phyloP scores from a whole-genome alignment of 1,140 invertebrate genomes.

The Andricus grossulariae region DNA sequence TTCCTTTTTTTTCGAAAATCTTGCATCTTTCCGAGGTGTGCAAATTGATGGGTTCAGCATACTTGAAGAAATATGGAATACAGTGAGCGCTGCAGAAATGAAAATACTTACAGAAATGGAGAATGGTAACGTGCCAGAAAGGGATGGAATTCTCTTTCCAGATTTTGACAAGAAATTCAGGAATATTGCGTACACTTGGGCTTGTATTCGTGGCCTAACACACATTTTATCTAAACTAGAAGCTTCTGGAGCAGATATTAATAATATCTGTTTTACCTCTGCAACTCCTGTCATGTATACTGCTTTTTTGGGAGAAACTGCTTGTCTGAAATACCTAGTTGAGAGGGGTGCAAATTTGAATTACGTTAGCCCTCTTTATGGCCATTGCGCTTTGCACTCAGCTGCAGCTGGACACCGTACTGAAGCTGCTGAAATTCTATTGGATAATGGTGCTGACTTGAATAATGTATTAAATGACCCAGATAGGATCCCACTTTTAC shows the following conservation, averaged over 20 bases:
- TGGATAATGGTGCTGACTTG: slow-evolving; percentile 74
- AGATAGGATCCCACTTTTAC: slow-evolving; percentile 75
- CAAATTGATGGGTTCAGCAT: slow-evolving; percentile 71
- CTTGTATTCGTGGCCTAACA: slow-evolving; percentile 63
- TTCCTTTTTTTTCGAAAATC: slow-evolving; percentile 69
- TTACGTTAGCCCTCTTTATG: slow-evolving; percentile 68
- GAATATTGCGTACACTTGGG: slow-evolving; percentile 67
- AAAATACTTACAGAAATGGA: slow-evolving; percentile 71
- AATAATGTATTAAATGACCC: slow-evolving; percentile 41
- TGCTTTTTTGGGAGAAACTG: slow-evolving; percentile 59
- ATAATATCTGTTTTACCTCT: slow-evolving; percentile 64
- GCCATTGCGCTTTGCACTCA: slow-evolving; percentile 78
- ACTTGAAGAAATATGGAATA: slow-evolving; percentile 69
- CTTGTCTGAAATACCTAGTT: slow-evolving; percentile 68
- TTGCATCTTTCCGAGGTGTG: slow-evolving; percentile 62
- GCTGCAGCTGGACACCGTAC: slow-evolving; percentile 76
- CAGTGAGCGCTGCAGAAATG: slow-evolving; percentile 64
- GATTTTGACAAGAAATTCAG: slow-evolving; percentile 50
- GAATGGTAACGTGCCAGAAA: slow-evolving; percentile 55
- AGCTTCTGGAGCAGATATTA: slow-evolving; percentile 53
- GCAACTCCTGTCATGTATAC: slow-evolving; percentile 65
- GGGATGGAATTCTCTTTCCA: slow-evolving; percentile 39
- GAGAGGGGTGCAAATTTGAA: slow-evolving; percentile 62
- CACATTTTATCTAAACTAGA: slow-evolving; percentile 65
- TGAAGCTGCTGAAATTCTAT: slow-evolving; percentile 74